Evolutionary conservation across 2,113 vertebrate genomes (phyloP).

Genomic region (Entosphenus tridentatus): DNA sequence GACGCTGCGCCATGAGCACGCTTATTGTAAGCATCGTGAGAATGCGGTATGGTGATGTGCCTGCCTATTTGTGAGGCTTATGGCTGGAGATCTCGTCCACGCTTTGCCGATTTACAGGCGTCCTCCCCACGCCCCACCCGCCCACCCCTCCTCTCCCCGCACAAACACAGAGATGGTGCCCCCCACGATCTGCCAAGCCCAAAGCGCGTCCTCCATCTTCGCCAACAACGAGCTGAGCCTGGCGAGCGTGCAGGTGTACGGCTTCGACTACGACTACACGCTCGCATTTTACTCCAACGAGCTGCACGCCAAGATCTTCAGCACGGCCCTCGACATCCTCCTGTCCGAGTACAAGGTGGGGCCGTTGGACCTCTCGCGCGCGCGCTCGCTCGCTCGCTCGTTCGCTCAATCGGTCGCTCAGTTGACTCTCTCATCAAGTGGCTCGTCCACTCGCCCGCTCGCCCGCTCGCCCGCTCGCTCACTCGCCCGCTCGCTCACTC

Average conservation of each 20-base stretch:
- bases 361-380: not conserved
- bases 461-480: too few relatives aligned
- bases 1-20: too few relatives aligned
- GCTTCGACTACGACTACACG: constrained; percentile 43
- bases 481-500: too few relatives aligned
- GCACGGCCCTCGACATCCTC: constrained; percentile 25
- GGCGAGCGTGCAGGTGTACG: constrained; percentile 33
- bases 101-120: too few relatives aligned
- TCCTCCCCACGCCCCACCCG: constrained; percentile 16
- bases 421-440: too few relatives aligned
- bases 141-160: constrained; percentile 14
- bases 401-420: too few relatives aligned
- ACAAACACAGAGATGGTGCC: constrained; percentile 31
- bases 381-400: too few relatives aligned
- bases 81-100: too few relatives aligned
- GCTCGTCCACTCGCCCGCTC: too few relatives aligned
- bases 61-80: too few relatives aligned
- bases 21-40: too few relatives aligned
- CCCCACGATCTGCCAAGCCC: constrained; percentile 31
- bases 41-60: too few relatives aligned
- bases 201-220: constrained; percentile 37
- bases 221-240: constrained; percentile 44
- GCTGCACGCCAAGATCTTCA: constrained; percentile 30
- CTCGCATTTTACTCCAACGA: constrained; percentile 34
- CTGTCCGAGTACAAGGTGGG: constrained; percentile 33